Conservation (phyloP, 2,113 vertebrate genomes). For the Eclectus roratus region DNA sequence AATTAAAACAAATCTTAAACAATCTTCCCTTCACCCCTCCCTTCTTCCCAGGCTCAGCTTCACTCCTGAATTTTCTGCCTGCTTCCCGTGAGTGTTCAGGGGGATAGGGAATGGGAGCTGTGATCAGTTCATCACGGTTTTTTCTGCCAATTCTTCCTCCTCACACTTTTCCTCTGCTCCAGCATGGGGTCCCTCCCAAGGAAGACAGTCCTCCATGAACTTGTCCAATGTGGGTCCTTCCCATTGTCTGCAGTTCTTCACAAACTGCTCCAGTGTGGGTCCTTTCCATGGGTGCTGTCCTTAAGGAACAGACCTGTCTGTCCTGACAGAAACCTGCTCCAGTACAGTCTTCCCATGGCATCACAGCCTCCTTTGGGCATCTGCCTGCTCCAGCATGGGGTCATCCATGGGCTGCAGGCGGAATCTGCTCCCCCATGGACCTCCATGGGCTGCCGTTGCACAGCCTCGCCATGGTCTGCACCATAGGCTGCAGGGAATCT, state of each 20-base stretch:
- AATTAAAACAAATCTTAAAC: not conserved
- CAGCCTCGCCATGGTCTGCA: not conserved
- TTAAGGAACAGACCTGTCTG: not conserved
- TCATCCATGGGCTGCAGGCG: not conserved
- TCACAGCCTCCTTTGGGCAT: not conserved
- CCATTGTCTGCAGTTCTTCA: not conserved
- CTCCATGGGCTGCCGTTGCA: not conserved
- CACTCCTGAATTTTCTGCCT: not conserved
- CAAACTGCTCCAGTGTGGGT: rapidly evolving
- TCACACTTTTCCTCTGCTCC: not conserved
- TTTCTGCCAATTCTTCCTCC: not conserved
- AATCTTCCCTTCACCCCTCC: not conserved
- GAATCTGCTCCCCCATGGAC: not conserved
- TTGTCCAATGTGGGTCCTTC: rapidly evolving
- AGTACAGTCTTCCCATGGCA: rapidly evolving
- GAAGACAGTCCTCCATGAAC: not conserved
- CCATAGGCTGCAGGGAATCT: rapidly evolving
- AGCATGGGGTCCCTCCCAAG: rapidly evolving
- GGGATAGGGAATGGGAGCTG: not conserved
- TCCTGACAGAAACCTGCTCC: not conserved
- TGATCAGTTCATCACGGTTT: not conserved
- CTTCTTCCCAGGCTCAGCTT: not conserved
- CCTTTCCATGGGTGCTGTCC: not conserved
- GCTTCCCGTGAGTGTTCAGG: not conserved
- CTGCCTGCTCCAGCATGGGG: rapidly evolving